phyloP scores from a whole-genome alignment of 2,797 vertebrate genomes.

The Lates japonicus region DNA sequence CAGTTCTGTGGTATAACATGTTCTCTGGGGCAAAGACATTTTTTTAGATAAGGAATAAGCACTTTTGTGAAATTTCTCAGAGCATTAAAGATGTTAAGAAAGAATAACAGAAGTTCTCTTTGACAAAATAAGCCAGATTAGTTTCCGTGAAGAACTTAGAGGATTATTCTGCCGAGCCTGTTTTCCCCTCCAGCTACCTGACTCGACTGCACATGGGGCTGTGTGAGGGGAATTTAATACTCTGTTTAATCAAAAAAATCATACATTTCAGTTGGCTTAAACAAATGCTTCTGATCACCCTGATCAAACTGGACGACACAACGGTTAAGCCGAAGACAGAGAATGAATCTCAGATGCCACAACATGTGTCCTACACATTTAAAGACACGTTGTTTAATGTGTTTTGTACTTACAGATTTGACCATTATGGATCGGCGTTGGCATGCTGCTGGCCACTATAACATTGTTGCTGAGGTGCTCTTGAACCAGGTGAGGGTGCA shows the following conservation, averaged over 20 bases:
- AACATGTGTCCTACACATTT: neutral
- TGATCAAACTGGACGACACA: neutral
- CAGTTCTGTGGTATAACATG: slow-evolving; percentile 36
- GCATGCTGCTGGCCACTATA: slow-evolving; percentile 94
- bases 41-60: slow-evolving; percentile 76
- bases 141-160: slow-evolving; percentile 76
- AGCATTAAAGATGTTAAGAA: slow-evolving; percentile 82
- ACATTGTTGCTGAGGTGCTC: slow-evolving; percentile 97
- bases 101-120: slow-evolving; percentile 85
- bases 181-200: slow-evolving; percentile 75
- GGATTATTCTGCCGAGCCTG: slow-evolving; percentile 82
- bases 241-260: slow-evolving; percentile 23
- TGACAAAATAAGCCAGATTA: slow-evolving; percentile 87
- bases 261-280: slow-evolving; percentile 19
- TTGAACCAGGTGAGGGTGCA: slow-evolving; percentile 98
- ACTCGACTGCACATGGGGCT: slow-evolving; percentile 64
- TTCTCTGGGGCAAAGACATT: slow-evolving; percentile 46
- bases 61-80: slow-evolving; percentile 84
- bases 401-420: slow-evolving; percentile 94
- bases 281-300: slow-evolving; percentile 21
- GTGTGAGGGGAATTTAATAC: slow-evolving; percentile 15
- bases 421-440: slow-evolving; percentile 94
- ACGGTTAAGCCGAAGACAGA: neutral
- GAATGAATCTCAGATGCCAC: neutral
- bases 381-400: neutral